phyloP scores from a whole-genome alignment of 2,113 vertebrate species.

The Butorides virescens region DNA sequence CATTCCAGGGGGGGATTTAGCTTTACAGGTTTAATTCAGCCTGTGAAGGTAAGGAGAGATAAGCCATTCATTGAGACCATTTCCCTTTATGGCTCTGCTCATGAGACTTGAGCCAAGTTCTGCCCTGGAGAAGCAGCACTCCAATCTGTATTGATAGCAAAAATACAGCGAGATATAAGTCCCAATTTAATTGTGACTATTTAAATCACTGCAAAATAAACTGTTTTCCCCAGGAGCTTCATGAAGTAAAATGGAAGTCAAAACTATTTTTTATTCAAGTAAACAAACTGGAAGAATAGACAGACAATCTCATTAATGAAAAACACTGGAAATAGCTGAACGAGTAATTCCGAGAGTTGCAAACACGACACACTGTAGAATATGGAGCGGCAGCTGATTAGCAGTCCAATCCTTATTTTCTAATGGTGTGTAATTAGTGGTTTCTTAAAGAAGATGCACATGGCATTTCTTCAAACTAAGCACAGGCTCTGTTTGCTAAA shows the following conservation, averaged over 20 bases:
- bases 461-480: constrained; percentile 36
- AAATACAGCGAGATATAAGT: background rate
- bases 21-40: background rate
- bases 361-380: constrained; percentile 31
- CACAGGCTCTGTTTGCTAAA: constrained; percentile 18
- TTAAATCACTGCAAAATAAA: constrained; percentile 67
- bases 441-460: constrained; percentile 7
- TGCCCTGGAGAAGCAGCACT: background rate
- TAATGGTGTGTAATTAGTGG: constrained; percentile 35
- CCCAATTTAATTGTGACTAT: constrained; percentile 57
- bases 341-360: constrained; percentile 45
- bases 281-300: constrained; percentile 65
- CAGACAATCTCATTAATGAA: constrained; percentile 69
- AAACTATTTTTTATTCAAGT: constrained; percentile 58
- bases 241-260: constrained; percentile 60
- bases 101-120: background rate
- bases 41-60: background rate
- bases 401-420: background rate
- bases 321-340: constrained; percentile 59
- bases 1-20: background rate
- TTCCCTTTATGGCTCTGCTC: background rate
- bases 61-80: background rate
- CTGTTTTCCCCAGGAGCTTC: constrained; percentile 49
- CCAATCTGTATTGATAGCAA: background rate
- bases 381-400: constrained; percentile 42